Conservation (phyloP, 2,888 invertebrate species). For the Drosophila falleni region DNA sequence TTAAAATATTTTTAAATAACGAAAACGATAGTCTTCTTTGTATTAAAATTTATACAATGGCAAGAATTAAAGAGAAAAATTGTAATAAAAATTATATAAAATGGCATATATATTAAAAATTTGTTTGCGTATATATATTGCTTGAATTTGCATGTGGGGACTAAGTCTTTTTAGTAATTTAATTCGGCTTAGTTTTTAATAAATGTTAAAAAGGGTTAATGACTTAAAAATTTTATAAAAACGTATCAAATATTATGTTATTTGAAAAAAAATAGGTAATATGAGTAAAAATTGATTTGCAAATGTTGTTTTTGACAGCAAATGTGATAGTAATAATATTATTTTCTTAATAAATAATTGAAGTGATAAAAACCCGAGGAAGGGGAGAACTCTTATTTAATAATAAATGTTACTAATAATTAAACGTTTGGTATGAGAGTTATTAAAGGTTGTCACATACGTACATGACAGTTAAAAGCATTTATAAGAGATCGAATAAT, state of each 20-base stretch:
- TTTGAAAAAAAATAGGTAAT: conserved; percentile 28
- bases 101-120: conserved; percentile 42
- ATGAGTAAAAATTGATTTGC: conserved; percentile 23
- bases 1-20: not conserved
- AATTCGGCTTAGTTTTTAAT: conserved; percentile 23
- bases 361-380: not conserved
- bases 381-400: not conserved
- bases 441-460: not conserved
- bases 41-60: too few species aligned
- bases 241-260: conserved; percentile 32
- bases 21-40: not conserved
- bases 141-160: conserved; percentile 28
- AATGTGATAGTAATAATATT: conserved; percentile 25
- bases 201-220: conserved; percentile 29
- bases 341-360: conserved; percentile 20
- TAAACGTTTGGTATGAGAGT: not conserved
- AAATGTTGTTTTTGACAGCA: conserved; percentile 19
- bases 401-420: not conserved
- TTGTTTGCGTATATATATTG: conserved; percentile 29
- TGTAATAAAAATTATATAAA: conserved; percentile 22
- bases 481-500: conserved; percentile 11
- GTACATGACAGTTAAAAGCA: not conserved
- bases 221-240: conserved; percentile 52
- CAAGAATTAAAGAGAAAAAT: conserved; percentile 20
- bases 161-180: conserved; percentile 6